Percentiles rank a stretch among this genome's conserved stretches.
Conservation (phyloP, 2,113 vertebrate species). For the Empidonax traillii region DNA sequence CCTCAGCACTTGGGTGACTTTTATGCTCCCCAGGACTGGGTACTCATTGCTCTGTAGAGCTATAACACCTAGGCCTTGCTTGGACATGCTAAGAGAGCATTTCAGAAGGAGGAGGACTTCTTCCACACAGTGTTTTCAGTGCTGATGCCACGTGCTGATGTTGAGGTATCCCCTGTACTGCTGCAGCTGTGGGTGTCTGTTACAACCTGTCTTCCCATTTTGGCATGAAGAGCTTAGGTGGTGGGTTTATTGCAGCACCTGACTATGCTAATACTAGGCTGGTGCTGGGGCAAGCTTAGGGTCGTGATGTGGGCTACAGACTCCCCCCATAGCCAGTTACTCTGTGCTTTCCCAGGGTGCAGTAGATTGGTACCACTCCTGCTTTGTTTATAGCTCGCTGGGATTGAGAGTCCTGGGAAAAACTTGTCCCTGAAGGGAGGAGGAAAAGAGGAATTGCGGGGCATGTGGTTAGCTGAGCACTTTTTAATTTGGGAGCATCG, state of each 20-base stretch:
- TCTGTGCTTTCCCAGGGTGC: background rate
- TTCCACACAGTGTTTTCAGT: accelerated
- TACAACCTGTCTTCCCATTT: background rate
- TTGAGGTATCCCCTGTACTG: background rate
- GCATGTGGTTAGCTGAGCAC: background rate
- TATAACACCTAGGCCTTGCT: background rate
- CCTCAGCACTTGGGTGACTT: background rate
- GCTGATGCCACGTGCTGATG: background rate
- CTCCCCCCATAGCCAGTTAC: background rate
- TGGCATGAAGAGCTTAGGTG: background rate
- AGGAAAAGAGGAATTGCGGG: background rate
- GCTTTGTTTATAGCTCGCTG: background rate
- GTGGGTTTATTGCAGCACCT: background rate
- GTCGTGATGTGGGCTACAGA: background rate
- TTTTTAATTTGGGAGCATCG: background rate
- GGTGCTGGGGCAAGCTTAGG: background rate
- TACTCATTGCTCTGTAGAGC: background rate
- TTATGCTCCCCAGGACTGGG: background rate
- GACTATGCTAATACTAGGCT: background rate
- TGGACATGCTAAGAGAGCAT: background rate
- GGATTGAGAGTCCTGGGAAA: constrained; percentile 38
- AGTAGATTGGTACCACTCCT: background rate
- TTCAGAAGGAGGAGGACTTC: background rate
- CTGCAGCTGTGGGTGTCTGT: background rate
- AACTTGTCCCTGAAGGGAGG: background rate